These are phyloP conservation scores for Epsilonema sp. DNA, from an alignment of 2,888 invertebrate species.

Conservation along the genomic window DNA sequence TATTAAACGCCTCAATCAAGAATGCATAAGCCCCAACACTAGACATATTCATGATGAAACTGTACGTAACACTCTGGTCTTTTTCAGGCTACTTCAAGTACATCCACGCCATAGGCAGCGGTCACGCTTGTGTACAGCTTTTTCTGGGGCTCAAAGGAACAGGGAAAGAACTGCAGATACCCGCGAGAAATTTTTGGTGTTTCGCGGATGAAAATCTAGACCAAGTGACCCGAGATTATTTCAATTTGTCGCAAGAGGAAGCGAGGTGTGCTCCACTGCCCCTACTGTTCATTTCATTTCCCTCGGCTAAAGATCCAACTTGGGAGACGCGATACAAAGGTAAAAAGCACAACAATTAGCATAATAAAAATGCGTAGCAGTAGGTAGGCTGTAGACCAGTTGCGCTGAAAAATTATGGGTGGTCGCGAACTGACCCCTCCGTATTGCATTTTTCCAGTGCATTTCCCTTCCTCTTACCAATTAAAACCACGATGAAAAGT, in stretches of 20 bases:
- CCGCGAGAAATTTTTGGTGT: background rate
- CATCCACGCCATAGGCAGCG: background rate
- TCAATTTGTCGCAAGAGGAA: background rate
- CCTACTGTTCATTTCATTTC: background rate
- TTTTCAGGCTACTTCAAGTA: background rate
- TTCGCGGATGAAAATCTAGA: constrained; percentile 15
- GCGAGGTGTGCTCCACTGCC: background rate
- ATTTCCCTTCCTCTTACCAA: too few species aligned
- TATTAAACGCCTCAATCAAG: too few species aligned
- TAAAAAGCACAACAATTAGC: too few species aligned
- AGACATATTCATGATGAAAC: too few species aligned
- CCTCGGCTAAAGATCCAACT: background rate
- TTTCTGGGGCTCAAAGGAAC: background rate
- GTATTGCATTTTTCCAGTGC: too few species aligned
- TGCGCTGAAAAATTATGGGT: too few species aligned
- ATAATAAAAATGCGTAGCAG: too few species aligned
- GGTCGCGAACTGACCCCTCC: too few species aligned
- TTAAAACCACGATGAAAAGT: too few species aligned
- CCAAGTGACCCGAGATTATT: constrained; percentile 23
- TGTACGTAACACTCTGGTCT: too few species aligned
- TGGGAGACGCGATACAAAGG: constrained; percentile 20
- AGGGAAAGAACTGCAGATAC: background rate
- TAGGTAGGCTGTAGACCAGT: too few species aligned
- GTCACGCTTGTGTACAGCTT: background rate
- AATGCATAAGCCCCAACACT: too few species aligned